Evolutionary conservation across 2,888 invertebrate genomes (phyloP).

Genomic region (Nephrotoma flavescens): DNA sequence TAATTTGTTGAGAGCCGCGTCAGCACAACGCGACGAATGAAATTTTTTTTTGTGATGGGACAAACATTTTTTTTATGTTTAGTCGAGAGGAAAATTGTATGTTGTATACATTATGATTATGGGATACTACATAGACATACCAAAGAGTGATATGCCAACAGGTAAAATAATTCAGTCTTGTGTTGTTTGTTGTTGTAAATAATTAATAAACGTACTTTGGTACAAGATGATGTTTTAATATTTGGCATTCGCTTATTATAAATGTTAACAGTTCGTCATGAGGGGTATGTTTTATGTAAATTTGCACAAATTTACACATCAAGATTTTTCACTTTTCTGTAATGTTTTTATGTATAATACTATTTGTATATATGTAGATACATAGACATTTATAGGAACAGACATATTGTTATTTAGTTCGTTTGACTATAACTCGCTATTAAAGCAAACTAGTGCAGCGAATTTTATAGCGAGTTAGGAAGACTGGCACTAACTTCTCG

Average conservation of each 20-base stretch:
- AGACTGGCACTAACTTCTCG: no score
- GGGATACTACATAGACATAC: neutral
- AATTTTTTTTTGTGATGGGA: neutral
- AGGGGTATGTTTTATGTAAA: neutral
- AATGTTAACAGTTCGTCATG: neutral
- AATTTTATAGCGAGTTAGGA: no score
- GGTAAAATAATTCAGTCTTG: neutral
- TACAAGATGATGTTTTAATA: neutral
- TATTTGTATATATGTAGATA: no score
- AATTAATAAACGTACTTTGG: neutral
- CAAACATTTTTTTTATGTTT: neutral
- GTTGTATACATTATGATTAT: neutral
- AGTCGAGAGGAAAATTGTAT: neutral
- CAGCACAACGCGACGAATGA: neutral
- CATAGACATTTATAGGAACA: no score
- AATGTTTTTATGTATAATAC: no score
- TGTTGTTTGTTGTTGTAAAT: neutral
- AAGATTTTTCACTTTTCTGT: no score
- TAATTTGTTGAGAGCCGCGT: neutral
- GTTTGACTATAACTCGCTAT: no score
- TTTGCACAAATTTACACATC: no score
- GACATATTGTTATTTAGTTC: no score
- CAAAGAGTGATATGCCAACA: neutral
- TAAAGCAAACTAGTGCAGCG: no score
- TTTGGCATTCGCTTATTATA: neutral